These are phyloP conservation scores for Rhyzopertha dominica DNA, from an alignment of 1,140 invertebrate genomes.

Conservation along the genomic window DNA sequence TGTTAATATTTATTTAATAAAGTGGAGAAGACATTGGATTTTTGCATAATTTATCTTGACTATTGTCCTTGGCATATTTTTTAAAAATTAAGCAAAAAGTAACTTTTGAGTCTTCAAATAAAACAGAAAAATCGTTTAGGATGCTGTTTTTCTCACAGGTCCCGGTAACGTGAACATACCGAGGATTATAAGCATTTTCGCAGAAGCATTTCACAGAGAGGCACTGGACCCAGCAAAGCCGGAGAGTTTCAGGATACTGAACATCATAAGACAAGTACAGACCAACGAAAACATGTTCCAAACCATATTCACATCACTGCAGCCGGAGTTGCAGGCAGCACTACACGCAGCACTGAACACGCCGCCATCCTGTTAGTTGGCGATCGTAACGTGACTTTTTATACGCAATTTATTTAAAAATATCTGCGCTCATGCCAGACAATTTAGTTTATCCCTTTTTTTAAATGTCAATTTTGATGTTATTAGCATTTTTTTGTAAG, in stretches of 20 bases:
- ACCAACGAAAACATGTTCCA: conserved; percentile 78
- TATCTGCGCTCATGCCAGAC: conserved; percentile 12
- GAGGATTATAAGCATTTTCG: conserved; percentile 80
- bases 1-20: no score
- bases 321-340: conserved; percentile 74
- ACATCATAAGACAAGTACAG: conserved; percentile 75
- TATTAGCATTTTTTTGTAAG: no score
- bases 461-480: no score
- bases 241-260: conserved; percentile 61
- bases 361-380: conserved; percentile 19
- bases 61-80: no score
- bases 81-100: no score
- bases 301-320: conserved; percentile 68
- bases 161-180: conserved; percentile 84
- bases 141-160: conserved; percentile 43
- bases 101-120: background rate
- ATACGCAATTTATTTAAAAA: conserved; percentile 9
- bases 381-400: background rate
- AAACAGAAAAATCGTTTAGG: conserved; percentile 1
- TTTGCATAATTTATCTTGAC: no score
- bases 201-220: conserved; percentile 79
- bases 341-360: conserved; percentile 62
- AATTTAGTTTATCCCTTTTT: no score
- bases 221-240: conserved; percentile 66
- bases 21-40: no score